phyloP scores from a whole-genome alignment of 1,140 invertebrate genomes.

The Hyles euphorbiae region DNA sequence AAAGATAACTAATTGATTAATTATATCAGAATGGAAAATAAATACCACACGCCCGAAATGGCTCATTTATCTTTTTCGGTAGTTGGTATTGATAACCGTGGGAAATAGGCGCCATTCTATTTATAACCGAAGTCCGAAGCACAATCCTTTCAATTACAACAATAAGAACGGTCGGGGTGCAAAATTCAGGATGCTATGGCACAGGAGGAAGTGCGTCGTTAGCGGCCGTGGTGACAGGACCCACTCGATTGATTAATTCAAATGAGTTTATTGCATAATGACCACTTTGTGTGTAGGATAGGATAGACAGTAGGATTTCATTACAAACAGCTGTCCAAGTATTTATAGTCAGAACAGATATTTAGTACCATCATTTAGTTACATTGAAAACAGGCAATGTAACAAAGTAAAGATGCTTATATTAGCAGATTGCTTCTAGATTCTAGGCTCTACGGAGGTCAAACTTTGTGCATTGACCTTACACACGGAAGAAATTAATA shows the following conservation, averaged over 20 bases:
- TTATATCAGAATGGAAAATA: too few species aligned
- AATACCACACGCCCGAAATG: too few species aligned
- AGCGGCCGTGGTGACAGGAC: slow-evolving; percentile 43
- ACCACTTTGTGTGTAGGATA: slow-evolving; percentile 38
- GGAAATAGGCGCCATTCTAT: slow-evolving; percentile 14
- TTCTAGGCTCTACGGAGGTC: slow-evolving; percentile 5
- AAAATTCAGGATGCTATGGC: slow-evolving; percentile 21
- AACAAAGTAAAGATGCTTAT: not conserved
- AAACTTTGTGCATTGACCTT: slow-evolving; percentile 57
- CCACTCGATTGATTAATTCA: slow-evolving; percentile 71
- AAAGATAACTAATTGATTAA: too few species aligned
- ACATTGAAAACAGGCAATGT: too few species aligned
- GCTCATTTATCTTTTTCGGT: not conserved
- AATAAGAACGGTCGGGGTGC: slow-evolving; percentile 20
- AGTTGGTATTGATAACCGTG: slow-evolving; percentile 7
- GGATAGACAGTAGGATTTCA: too few species aligned
- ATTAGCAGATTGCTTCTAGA: not conserved
- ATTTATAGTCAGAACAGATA: too few species aligned
- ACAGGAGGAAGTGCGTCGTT: slow-evolving; percentile 58
- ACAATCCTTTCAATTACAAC: slow-evolving; percentile 14
- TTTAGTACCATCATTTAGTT: too few species aligned
- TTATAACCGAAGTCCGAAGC: slow-evolving; percentile 8
- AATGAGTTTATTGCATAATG: slow-evolving; percentile 71
- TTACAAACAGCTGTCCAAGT: too few species aligned
- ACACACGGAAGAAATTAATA: slow-evolving; percentile 62